Base-by-base conservation (phyloP, 2,113 vertebrate species). In the Sigmodon hispidus region DNA sequence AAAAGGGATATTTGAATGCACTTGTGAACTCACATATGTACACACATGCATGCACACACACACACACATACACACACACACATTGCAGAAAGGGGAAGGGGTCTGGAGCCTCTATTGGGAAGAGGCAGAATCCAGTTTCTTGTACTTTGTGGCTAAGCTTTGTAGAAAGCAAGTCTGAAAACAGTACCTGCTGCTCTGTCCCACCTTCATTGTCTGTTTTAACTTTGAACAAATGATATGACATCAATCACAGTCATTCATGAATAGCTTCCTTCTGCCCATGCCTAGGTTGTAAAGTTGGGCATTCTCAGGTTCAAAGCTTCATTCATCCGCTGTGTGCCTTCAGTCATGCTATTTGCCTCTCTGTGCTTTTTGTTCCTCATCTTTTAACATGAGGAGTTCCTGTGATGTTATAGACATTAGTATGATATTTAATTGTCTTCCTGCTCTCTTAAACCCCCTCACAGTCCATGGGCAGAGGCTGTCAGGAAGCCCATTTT, bases 311-410 rank as follows among this genome's bases (percentile, higher is more conserved):
- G 45, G 81, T n/a, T 84, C 48, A 34, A 83, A 94, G 22, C 24
- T 59, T 92, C 29, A 16, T 19, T 85, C 61, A 13, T 26, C 34
- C 31, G 52, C 93, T 92, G 65, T 89, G 90, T 84, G 80, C 43
- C 29, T 93, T 84, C 12, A 55, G 79, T 90, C 7, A 63, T 73
- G 79, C 61, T 21, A 5, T 36, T 73, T 6, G 6, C 88, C 84
- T 93, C 59, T 93, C 85, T 92, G 94, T 26, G 86, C 61, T 87
- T 91, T 52, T 67, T 24, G 59, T 15, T 70, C 67, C 48, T 73
- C 1, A 15, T 85, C 21, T 79, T 92, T 93, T 36, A 85, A 52
- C 3, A 29, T 0, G 57, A 40, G 59, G 8, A 31, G 34, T 6
- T 6, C 1, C 34, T 22, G 43, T 57, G 21, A 0, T 65, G 6